Evolutionary conservation across 2,797 vertebrate species (phyloP).

Genomic region (Myoxocephalus aenaeus): DNA sequence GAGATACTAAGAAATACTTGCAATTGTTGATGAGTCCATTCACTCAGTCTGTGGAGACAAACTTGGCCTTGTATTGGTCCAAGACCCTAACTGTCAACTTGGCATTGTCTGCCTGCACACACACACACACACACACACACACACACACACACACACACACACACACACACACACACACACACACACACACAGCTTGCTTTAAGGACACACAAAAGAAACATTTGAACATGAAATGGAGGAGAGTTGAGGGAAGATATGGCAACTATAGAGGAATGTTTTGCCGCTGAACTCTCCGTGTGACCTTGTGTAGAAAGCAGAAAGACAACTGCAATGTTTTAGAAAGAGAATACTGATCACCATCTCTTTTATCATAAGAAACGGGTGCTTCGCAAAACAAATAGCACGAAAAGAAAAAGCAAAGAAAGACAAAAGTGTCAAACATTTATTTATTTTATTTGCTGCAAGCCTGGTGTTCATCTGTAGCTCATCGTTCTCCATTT

Average conservation of each 20-base stretch:
- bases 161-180: constrained; percentile 19
- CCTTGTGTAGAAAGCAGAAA: constrained; percentile 55
- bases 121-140: constrained; percentile 3
- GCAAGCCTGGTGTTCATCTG: neutral
- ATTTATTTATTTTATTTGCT: neutral
- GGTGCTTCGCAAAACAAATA: constrained; percentile 9
- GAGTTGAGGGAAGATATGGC: constrained; percentile 61
- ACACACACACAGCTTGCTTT: constrained; percentile 34
- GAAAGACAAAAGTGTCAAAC: neutral
- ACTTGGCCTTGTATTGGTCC: constrained; percentile 76
- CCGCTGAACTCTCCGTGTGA: constrained; percentile 61
- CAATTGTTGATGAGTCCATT: constrained; percentile 23
- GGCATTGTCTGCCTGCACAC: constrained; percentile 50
- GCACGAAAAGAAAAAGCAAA: constrained; percentile 19
- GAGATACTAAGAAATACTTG: neutral
- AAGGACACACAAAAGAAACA: constrained; percentile 62
- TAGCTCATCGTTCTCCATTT: constrained; percentile 10
- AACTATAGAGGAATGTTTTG: constrained; percentile 71
- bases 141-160: constrained; percentile 11
- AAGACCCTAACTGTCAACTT: constrained; percentile 63
- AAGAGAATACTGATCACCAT: neutral
- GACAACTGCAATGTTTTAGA: constrained; percentile 7
- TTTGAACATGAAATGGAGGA: constrained; percentile 57
- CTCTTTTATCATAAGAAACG: constrained; percentile 3
- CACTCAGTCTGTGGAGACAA: constrained; percentile 47